These are phyloP conservation scores for Holacanthella duospinosa DNA, from an alignment of 2,888 invertebrate genomes.

Conservation along the genomic window DNA sequence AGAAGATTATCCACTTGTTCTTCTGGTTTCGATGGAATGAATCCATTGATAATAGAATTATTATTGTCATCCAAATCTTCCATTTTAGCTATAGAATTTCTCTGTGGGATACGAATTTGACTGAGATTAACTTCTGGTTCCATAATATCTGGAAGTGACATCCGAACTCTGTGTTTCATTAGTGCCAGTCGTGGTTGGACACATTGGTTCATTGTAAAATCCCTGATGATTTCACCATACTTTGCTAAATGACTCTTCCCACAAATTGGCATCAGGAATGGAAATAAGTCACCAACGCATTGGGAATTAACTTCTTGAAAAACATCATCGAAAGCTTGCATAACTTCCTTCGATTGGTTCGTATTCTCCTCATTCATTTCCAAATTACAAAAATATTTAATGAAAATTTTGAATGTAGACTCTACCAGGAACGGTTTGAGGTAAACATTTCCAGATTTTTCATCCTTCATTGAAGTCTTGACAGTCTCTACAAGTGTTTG, in stretches of 20 bases:
- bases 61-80: neutral
- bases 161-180: constrained; percentile 54
- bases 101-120: neutral
- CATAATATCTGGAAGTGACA: constrained; percentile 41
- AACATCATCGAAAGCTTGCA: constrained; percentile 67
- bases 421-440: constrained; percentile 53
- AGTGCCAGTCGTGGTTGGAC: constrained; percentile 44
- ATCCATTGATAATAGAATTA: neutral
- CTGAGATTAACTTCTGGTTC: constrained; percentile 11
- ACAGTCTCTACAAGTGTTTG: constrained; percentile 26
- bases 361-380: constrained; percentile 60
- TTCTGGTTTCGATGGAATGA: neutral
- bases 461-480: constrained; percentile 4
- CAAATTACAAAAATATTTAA: constrained; percentile 70
- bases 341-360: constrained; percentile 54
- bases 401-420: constrained; percentile 72
- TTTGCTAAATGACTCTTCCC: constrained; percentile 55
- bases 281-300: constrained; percentile 73
- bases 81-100: constrained; percentile 7
- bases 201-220: constrained; percentile 62
- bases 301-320: constrained; percentile 86
- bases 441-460: constrained; percentile 1
- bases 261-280: constrained; percentile 67
- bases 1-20: constrained; percentile 53
- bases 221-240: constrained; percentile 55